These are phyloP conservation scores for Tragelaphus strepsiceros DNA, from an alignment of 2,113 vertebrate genomes.

Conservation along the genomic window DNA sequence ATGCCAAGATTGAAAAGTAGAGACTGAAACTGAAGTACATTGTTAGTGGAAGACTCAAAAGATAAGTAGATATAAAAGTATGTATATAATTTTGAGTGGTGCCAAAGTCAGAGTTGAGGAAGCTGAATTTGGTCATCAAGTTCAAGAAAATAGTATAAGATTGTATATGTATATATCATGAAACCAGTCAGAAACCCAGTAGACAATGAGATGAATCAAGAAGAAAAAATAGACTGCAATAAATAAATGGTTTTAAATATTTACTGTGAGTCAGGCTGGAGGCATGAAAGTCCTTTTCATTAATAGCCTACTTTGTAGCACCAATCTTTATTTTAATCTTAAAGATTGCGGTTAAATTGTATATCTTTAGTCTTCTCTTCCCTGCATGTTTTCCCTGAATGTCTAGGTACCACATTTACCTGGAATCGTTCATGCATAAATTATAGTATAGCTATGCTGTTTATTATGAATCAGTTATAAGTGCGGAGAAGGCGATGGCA, in stretches of 20 bases:
- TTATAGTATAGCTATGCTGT: neutral
- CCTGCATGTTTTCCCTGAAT: neutral
- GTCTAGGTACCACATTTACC: neutral
- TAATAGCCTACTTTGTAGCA: neutral
- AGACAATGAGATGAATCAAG: neutral
- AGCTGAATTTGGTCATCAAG: no score
- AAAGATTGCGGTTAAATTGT: neutral
- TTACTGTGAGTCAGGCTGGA: neutral
- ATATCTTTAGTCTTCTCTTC: neutral
- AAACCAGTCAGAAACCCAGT: neutral
- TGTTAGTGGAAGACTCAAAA: no score
- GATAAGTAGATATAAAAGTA: no score
- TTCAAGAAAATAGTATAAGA: no score
- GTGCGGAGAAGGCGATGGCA: fast-evolving
- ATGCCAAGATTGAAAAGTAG: no score
- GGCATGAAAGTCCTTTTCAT: neutral
- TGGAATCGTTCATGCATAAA: neutral
- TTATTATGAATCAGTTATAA: neutral
- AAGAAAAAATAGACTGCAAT: neutral
- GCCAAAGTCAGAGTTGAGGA: no score
- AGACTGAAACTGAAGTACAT: no score
- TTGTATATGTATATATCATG: neutral
- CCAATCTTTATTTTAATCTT: neutral
- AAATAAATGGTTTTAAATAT: neutral
- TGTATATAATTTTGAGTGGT: no score